These are phyloP conservation scores for Scomber japonicus DNA, from an alignment of 2,113 vertebrate species.

Conservation along the genomic window DNA sequence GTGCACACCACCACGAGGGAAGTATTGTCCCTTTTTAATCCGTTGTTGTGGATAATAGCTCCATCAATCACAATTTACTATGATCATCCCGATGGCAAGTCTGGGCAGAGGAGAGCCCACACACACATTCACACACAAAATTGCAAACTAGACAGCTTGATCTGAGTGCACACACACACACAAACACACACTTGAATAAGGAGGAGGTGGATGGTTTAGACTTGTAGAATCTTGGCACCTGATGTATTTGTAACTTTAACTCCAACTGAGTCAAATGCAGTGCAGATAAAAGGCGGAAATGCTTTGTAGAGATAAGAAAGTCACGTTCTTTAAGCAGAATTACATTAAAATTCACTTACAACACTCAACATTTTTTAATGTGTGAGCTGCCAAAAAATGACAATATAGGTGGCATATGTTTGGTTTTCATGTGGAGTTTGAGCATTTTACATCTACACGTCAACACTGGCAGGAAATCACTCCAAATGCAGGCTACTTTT, in stretches of 20 bases:
- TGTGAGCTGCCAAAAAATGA: too few species aligned
- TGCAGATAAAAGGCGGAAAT: too few species aligned
- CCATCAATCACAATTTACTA: constrained; percentile 13
- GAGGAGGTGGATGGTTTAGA: constrained; percentile 12
- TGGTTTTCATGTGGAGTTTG: too few species aligned
- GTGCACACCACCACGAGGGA: neutral
- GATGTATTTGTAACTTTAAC: neutral
- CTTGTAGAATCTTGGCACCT: constrained; percentile 12
- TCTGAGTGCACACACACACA: neutral
- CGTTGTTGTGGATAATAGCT: neutral
- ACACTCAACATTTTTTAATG: too few species aligned
- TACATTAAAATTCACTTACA: too few species aligned
- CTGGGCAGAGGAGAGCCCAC: constrained; percentile 6
- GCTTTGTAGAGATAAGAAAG: too few species aligned
- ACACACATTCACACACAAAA: neutral
- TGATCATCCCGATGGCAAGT: constrained; percentile 2
- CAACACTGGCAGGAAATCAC: too few species aligned
- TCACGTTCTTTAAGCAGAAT: too few species aligned
- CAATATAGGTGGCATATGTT: too few species aligned
- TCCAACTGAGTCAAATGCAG: neutral
- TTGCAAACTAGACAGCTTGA: neutral
- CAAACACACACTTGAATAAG: neutral
- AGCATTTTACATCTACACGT: too few species aligned
- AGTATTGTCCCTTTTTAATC: too few species aligned
- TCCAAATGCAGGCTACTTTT: too few species aligned